Base-by-base conservation (phyloP, 2,113 vertebrate genomes). In the Struthio camelus region DNA sequence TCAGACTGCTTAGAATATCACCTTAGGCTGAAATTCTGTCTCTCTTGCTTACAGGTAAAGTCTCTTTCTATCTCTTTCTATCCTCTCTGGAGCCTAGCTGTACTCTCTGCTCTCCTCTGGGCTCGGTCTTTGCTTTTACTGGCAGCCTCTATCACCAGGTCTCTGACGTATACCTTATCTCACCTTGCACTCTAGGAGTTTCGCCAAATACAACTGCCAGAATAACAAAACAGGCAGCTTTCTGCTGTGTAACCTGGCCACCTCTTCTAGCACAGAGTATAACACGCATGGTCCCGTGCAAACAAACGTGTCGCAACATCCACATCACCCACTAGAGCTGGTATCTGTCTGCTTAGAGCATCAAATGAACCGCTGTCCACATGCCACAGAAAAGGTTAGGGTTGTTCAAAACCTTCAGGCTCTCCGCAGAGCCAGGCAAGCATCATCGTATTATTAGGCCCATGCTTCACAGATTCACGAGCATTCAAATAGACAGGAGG, bases 301-400 rank as follows among this genome's bases (percentile, higher is more conserved):
- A 69, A 40, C 3, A 42, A 77, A 78, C 14, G 59, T 36, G 22
- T 25, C 54, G 25, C 36, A 58, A 61, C 54, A 77, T 25, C 67
- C 83, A 13, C 36, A 12, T 53, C 16, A 54, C 17, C 48, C 1
- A 0, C 66, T 17, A 5, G 48, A 64, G 77, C 42, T 11, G 1
- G 6, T 14, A 4, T 56, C 53, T 86, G 24, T 38, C 38, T 0
- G 0, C 46, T 62, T 50, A 64, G 9, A 50, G 79, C 82, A 75
- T 36, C n/a, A 81, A 54, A n/a, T 6, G 11, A 46, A 67, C 80
- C n/a, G 58, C 89, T n/a, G 40, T 7, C 36, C 34, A n/a, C 0
- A 0, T 67, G 67, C 22, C 14, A 19, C 83, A 27, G 61, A 69
- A 72, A 78, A 78, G 13, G 17, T 66, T 28, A 13, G 80, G n/a